phyloP scores from a whole-genome alignment of 2,888 invertebrate genomes.

The Stratiomys singularior region DNA sequence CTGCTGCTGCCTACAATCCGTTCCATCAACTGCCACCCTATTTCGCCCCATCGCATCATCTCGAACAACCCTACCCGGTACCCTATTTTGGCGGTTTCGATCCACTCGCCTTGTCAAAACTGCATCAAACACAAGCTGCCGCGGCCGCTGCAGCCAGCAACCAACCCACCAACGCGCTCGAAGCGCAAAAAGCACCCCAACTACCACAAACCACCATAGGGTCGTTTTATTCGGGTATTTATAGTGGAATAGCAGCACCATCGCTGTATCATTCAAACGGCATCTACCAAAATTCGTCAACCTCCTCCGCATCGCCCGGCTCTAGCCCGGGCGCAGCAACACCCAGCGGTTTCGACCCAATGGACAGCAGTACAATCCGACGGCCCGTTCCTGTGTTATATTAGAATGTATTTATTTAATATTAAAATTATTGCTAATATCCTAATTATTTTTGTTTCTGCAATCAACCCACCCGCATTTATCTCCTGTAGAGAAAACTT shows the following conservation, averaged over 20 bases:
- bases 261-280: slow-evolving; percentile 64
- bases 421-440: slow-evolving; percentile 20
- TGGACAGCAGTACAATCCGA: slow-evolving; percentile 63
- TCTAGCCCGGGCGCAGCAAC: slow-evolving; percentile 63
- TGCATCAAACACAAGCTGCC: slow-evolving; percentile 63
- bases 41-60: slow-evolving; percentile 79
- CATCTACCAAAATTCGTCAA: slow-evolving; percentile 64
- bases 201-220: slow-evolving; percentile 63
- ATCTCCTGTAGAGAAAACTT: not conserved
- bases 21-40: slow-evolving; percentile 77
- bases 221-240: slow-evolving; percentile 65
- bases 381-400: slow-evolving; percentile 65
- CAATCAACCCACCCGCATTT: slow-evolving; percentile 6
- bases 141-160: slow-evolving; percentile 62
- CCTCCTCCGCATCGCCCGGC: slow-evolving; percentile 62
- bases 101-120: slow-evolving; percentile 63
- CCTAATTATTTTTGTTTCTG: not conserved
- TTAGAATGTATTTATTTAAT: slow-evolving; percentile 54
- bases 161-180: slow-evolving; percentile 60
- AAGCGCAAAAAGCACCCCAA: slow-evolving; percentile 63
- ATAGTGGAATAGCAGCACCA: slow-evolving; percentile 64
- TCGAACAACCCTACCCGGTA: slow-evolving; percentile 69
- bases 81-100: slow-evolving; percentile 66
- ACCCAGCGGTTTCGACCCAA: slow-evolving; percentile 59
- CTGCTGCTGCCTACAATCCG: slow-evolving; percentile 68